Conservation (phyloP, 2,113 vertebrate species). For the Chitala chitala region DNA sequence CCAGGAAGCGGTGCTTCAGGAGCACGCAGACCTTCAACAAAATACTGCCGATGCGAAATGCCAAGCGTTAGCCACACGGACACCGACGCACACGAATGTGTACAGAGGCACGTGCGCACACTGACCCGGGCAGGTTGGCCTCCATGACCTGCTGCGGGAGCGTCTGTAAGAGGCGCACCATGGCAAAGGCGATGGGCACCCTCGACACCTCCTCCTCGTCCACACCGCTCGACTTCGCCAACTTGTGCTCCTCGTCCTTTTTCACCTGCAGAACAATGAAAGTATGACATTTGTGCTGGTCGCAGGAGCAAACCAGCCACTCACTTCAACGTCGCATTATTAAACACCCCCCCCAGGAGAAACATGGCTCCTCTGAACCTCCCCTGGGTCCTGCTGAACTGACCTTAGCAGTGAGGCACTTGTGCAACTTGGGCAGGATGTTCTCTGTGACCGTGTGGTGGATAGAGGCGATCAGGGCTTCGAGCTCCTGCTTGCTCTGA, state of each 20-base stretch:
- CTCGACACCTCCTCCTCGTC: constrained; percentile 89
- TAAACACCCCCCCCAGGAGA: too few relatives aligned
- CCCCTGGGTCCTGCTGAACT: not conserved
- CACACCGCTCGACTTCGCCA: constrained; percentile 78
- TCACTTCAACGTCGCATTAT: too few relatives aligned
- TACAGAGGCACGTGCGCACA: not conserved
- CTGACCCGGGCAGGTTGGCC: constrained; percentile 78
- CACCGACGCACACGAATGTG: not conserved
- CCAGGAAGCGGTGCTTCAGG: constrained; percentile 88
- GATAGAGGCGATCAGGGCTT: constrained; percentile 72
- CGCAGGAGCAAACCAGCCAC: not conserved
- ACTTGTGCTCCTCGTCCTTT: constrained; percentile 89
- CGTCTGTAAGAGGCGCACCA: constrained; percentile 90
- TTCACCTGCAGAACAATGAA: constrained; percentile 65
- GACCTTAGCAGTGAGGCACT: constrained; percentile 86
- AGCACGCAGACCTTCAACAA: constrained; percentile 85
- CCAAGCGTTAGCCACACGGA: not conserved
- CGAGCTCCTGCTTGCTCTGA: constrained; percentile 72
- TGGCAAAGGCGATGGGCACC: constrained; percentile 86
- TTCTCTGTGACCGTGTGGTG: constrained; percentile 70
- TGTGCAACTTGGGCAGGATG: constrained; percentile 83
- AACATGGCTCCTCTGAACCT: too few relatives aligned
- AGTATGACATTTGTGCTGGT: not conserved
- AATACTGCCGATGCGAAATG: constrained; percentile 59
- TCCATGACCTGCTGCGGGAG: constrained; percentile 84